A percentile compares a stretch with the other conserved stretches of the same genome.
phyloP scores from a whole-genome alignment of 2,797 vertebrate species.

The Hemibagrus guttatus region DNA sequence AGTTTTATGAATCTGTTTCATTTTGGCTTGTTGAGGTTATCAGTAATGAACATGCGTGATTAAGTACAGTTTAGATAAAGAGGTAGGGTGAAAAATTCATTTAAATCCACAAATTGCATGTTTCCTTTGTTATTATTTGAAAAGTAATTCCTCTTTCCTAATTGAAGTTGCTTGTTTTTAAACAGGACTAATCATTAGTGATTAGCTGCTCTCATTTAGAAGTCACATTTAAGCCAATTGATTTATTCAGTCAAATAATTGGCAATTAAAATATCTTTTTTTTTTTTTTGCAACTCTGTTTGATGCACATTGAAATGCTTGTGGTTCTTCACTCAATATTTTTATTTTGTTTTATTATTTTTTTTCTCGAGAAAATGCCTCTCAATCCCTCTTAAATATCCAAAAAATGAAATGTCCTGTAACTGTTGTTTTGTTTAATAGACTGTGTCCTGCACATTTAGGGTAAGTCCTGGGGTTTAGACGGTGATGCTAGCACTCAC shows the following conservation, averaged over 20 bases:
- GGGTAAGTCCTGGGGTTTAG: slow-evolving; percentile 28
- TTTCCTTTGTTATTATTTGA: not conserved
- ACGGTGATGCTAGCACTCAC: slow-evolving; percentile 4
- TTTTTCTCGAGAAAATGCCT: not conserved
- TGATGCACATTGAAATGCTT: not conserved
- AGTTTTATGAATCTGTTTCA: not conserved
- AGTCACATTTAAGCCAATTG: not conserved
- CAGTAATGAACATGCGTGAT: not conserved
- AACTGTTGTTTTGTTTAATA: slow-evolving; percentile 36
- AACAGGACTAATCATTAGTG: not conserved
- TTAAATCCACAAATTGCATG: too few relatives aligned
- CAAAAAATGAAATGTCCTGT: not conserved
- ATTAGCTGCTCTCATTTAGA: not conserved
- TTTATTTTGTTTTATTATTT: too few relatives aligned
- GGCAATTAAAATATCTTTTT: too few relatives aligned
- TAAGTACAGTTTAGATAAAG: not conserved
- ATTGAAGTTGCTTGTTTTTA: not conserved
- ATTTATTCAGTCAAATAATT: not conserved
- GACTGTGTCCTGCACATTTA: slow-evolving; percentile 44
- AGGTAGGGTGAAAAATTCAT: not conserved
- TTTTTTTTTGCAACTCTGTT: not conserved
- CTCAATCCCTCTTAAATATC: not conserved
- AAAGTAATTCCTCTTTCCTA: not conserved
- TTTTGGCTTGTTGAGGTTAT: not conserved
- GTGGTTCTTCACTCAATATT: not conserved